A percentile compares a stretch with the other conserved stretches of the same genome.
phyloP scores from a whole-genome alignment of 2,113 vertebrate genomes.

The Trematomus loennbergii region DNA sequence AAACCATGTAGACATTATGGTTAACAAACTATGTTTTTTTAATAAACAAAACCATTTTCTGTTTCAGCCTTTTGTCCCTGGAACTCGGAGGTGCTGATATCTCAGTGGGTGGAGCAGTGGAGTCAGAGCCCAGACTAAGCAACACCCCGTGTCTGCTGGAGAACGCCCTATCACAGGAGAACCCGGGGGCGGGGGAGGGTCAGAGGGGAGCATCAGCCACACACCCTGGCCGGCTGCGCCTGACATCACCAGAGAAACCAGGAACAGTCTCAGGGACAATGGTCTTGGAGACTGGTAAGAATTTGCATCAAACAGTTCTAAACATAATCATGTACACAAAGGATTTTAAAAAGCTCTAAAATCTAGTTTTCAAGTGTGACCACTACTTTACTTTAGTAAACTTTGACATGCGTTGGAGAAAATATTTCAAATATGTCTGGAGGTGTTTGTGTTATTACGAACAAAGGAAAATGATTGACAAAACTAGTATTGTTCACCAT shows the following conservation, averaged over 20 bases:
- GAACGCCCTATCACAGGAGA: conserved; percentile 90
- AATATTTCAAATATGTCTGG: no score
- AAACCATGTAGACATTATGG: background rate
- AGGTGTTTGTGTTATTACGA: no score
- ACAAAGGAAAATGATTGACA: no score
- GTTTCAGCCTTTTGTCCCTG: conserved; percentile 83
- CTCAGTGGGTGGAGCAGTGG: conserved; percentile 78
- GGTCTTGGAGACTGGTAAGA: conserved; percentile 82
- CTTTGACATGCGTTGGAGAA: no score
- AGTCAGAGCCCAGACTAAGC: conserved; percentile 87
- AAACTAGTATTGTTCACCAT: no score
- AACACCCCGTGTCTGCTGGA: conserved; percentile 90
- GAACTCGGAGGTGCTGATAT: conserved; percentile 83
- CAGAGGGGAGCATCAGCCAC: conserved; percentile 86
- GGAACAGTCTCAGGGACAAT: conserved; percentile 87
- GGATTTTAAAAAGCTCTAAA: background rate
- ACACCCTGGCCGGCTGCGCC: conserved; percentile 94
- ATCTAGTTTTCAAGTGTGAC: background rate
- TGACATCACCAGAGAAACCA: conserved; percentile 96
- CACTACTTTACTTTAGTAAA: background rate
- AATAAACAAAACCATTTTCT: conserved; percentile 1
- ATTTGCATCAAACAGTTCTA: background rate
- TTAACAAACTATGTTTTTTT: background rate
- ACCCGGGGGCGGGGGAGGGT: conserved; percentile 76
- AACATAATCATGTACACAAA: background rate